Evolutionary conservation across 2,113 vertebrate genomes (phyloP), one percentile per base, ranked within the genome.

Genomic region (Kryptolebias marmoratus): DNA sequence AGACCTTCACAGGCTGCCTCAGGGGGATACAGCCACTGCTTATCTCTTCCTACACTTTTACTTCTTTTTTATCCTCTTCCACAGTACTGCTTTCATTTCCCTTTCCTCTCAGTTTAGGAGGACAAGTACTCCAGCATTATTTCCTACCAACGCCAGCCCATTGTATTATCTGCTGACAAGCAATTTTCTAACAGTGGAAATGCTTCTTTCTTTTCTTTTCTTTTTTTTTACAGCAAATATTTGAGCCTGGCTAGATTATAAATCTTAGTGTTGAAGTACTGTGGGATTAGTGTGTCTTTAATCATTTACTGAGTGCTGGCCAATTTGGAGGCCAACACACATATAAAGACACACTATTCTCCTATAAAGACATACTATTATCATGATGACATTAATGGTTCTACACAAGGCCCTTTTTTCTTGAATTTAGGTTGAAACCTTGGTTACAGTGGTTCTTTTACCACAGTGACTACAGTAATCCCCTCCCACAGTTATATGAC

Each of bases 31-130:
- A 89, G 81, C 82, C 87, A 86, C 84, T 87, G 88, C 92, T 93
- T 93, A 93, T 93, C 90, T 90, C 88, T 92, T 92, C 88, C 88
- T 92, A 87, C 86, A 93, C 91, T 93, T 91, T 93, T 91, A 89
- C 91, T 91, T 89, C 81, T 90, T 89, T 91, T 88, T 86, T 91
- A 89, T 90, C 86, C 86, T 89, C 84, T 88, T 85, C 84, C 87
- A 88, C 86, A 90, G 85, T 85, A 85, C 86, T 81, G 86, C 89
- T 88, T 90, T 88, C 88, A 87, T 91, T 90, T 89, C 90, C 90
- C 83, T 88, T 92, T 89, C 87, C 87, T 89, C 71, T 80, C 75
- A 54, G 79, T 87, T 82, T 55, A 77, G 87, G 77, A 88, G 87
- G 87, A 85, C 60, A 62, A 85, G 80, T 71, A 75, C 60, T 68